Conservation (phyloP, 1,140 invertebrate species). For the Trichonephila clavipes region DNA sequence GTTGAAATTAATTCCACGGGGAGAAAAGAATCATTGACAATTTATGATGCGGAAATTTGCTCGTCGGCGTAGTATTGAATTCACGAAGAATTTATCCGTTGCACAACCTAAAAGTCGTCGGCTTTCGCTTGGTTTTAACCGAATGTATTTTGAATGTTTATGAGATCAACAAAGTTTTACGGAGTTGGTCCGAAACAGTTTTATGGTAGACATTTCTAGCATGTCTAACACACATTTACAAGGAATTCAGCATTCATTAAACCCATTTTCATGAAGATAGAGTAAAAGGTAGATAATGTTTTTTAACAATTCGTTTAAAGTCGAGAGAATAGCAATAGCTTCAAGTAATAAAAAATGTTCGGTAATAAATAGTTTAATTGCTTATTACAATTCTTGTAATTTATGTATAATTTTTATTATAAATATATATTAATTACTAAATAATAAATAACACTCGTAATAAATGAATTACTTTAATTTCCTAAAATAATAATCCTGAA, state of each 20-base stretch:
- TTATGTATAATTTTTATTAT: no score
- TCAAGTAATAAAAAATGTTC: no score
- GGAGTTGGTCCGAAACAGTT: slow-evolving; percentile 11
- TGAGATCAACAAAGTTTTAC: slow-evolving; percentile 40
- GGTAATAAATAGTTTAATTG: no score
- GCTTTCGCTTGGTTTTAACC: slow-evolving; percentile 27
- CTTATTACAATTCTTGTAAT: no score
- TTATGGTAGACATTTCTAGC: slow-evolving; percentile 12
- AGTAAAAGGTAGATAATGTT: no score
- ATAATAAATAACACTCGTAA: no score
- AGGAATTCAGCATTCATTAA: slow-evolving; percentile 19
- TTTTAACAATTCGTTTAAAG: no score
- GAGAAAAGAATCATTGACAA: slow-evolving; percentile 44
- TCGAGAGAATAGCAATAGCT: no score
- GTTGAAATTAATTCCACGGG: slow-evolving; percentile 15
- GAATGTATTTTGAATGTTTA: slow-evolving; percentile 31
- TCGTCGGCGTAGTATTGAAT: not conserved
- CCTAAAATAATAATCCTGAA: no score
- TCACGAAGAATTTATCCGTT: not conserved
- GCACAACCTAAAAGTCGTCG: not conserved
- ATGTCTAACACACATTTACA: not conserved
- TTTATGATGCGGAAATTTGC: slow-evolving; percentile 16
- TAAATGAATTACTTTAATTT: no score
- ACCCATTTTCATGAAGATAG: no score
- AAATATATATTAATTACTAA: no score